Evolutionary conservation across 2,888 invertebrate species (phyloP).

Genomic region (Leucophenga maculata): DNA sequence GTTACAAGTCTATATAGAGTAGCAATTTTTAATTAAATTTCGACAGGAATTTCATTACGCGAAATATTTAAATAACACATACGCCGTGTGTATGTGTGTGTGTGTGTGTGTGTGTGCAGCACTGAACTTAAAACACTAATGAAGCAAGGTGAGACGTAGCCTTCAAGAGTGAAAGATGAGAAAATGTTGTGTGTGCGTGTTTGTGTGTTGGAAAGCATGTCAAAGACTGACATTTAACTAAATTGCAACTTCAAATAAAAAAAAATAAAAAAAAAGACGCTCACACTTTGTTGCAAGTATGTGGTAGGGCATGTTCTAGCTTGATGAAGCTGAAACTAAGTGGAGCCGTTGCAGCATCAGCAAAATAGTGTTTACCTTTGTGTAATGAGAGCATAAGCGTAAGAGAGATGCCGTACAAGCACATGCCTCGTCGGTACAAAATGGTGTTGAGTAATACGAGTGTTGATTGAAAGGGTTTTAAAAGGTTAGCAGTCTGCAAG

Average conservation of each 20-base stretch:
- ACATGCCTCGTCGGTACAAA: too few species aligned
- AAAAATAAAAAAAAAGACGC: background rate
- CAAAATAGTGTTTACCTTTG: constrained; percentile 1
- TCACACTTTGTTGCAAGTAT: too few species aligned
- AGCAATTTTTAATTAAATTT: too few species aligned
- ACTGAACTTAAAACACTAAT: background rate
- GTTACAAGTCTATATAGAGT: background rate
- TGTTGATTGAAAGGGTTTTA: too few species aligned
- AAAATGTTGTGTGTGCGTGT: background rate
- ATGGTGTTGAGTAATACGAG: too few species aligned
- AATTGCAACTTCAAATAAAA: constrained; percentile 18
- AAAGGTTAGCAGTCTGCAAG: too few species aligned
- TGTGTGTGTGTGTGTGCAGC: too few species aligned
- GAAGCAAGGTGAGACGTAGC: background rate
- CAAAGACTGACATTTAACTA: constrained; percentile 22
- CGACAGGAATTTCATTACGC: too few species aligned
- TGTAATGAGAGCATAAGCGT: background rate
- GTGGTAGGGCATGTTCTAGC: too few species aligned
- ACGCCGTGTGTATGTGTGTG: too few species aligned
- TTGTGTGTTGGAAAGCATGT: background rate
- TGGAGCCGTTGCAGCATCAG: background rate
- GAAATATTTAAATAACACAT: too few species aligned
- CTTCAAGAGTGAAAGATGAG: background rate
- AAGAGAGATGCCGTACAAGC: too few species aligned
- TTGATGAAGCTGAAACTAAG: background rate